A percentile compares a stretch with the other conserved stretches of the same genome.
Evolutionary conservation across 2,888 invertebrate species (phyloP).

Genomic region (Anagyrus pseudococci): DNA sequence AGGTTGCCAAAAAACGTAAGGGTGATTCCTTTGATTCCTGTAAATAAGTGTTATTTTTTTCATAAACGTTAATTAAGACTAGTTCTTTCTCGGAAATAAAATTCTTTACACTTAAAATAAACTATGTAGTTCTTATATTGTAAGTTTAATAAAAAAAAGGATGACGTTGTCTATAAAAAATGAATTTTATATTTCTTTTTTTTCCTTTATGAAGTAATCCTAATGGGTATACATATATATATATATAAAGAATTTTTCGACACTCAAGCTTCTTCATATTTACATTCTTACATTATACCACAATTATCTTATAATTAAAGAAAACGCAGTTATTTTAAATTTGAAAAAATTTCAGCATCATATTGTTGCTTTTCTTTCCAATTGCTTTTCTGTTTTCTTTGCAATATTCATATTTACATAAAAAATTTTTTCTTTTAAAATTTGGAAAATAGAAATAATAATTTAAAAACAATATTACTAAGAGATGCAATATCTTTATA

Average conservation of each 20-base stretch:
- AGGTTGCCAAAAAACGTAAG: slow-evolving; percentile 55
- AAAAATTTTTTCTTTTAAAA: no score
- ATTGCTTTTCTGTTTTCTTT: no score
- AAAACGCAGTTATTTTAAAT: not conserved
- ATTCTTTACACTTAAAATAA: slow-evolving; percentile 55
- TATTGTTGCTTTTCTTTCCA: not conserved
- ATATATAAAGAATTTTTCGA: not conserved
- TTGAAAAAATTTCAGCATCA: not conserved
- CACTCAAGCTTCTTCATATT: no score
- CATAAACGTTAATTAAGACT: slow-evolving; percentile 44
- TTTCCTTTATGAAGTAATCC: not conserved
- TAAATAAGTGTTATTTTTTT: slow-evolving; percentile 58
- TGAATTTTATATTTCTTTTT: not conserved
- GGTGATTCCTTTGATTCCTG: slow-evolving; percentile 56
- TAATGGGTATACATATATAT: slow-evolving; percentile 14
- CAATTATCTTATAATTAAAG: not conserved
- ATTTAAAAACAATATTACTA: no score
- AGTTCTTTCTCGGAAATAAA: slow-evolving; percentile 42
- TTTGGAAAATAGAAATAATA: no score
- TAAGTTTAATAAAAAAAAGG: slow-evolving; percentile 55
- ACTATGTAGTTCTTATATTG: slow-evolving; percentile 59
- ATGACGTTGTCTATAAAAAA: slow-evolving; percentile 19
- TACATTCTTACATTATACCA: no score
- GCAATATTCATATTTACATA: no score
- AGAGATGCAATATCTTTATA: no score